These are phyloP conservation scores for Drosophila nasuta DNA, from an alignment of 1,140 invertebrate genomes.

Conservation along the genomic window DNA sequence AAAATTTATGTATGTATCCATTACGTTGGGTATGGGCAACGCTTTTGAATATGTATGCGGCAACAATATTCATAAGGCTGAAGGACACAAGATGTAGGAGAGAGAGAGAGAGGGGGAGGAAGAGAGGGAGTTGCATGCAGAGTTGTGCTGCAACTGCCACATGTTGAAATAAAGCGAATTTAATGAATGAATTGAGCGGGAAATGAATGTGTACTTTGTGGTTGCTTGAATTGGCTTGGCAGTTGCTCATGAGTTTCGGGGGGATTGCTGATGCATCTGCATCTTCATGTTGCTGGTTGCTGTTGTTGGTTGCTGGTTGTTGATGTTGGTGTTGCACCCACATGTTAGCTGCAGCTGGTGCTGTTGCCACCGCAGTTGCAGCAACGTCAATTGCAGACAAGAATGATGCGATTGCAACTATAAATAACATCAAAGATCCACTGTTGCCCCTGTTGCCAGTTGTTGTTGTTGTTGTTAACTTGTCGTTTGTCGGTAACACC, in stretches of 20 bases:
- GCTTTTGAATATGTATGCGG: conserved; percentile 26
- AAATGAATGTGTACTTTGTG: conserved; percentile 12
- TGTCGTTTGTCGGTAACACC: conserved; percentile 32
- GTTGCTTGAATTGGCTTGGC: background rate
- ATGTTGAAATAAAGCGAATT: conserved; percentile 57
- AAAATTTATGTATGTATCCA: conserved; percentile 20
- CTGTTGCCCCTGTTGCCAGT: background rate
- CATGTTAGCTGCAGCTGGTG: conserved; percentile 22
- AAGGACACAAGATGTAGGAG: conserved; percentile 27
- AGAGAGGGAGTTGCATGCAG: background rate
- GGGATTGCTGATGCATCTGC: conserved; percentile 22
- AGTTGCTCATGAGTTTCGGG: conserved; percentile 20
- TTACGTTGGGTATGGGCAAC: background rate
- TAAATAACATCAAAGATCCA: conserved; percentile 36
- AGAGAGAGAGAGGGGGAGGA: background rate
- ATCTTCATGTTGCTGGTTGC: background rate
- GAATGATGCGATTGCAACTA: conserved; percentile 34
- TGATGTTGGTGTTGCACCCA: conserved; percentile 25
- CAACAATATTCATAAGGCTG: conserved; percentile 45
- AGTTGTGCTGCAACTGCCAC: conserved; percentile 23
- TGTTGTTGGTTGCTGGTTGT: too few species aligned
- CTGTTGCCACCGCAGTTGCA: conserved; percentile 36
- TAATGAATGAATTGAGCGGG: conserved; percentile 54
- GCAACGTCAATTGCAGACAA: conserved; percentile 32
- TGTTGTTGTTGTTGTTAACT: conserved; percentile 24